These are phyloP conservation scores for Dryobotodes eremita DNA, from an alignment of 2,888 invertebrate genomes.

Conservation along the genomic window DNA sequence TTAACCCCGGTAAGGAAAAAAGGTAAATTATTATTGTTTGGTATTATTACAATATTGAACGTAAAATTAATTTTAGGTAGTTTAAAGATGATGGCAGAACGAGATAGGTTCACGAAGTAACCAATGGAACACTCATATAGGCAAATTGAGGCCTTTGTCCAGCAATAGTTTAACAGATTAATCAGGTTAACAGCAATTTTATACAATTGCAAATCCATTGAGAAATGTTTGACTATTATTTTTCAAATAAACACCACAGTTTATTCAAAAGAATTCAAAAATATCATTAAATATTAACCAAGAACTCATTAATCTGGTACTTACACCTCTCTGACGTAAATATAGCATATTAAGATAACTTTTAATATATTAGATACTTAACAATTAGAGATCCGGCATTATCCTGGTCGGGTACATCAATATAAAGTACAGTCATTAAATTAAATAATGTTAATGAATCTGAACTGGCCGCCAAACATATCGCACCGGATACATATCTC, in stretches of 20 bases:
- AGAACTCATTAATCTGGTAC: slow-evolving; percentile 28
- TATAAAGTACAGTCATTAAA: slow-evolving; percentile 54
- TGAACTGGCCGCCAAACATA: slow-evolving; percentile 73
- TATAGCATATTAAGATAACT: slow-evolving; percentile 52
- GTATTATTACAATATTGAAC: background rate
- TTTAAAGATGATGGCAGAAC: background rate
- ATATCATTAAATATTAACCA: slow-evolving; percentile 32
- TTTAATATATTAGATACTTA: slow-evolving; percentile 56
- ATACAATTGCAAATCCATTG: background rate
- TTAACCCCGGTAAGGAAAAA: background rate
- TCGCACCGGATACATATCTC: slow-evolving; percentile 86
- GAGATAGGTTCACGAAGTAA: background rate
- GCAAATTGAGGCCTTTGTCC: background rate
- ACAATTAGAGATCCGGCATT: slow-evolving; percentile 46
- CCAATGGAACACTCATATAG: background rate
- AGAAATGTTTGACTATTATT: background rate
- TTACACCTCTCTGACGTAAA: slow-evolving; percentile 47
- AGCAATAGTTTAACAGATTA: background rate
- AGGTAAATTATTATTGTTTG: background rate
- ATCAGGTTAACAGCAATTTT: background rate
- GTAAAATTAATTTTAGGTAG: background rate
- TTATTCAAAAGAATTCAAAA: slow-evolving; percentile 11
- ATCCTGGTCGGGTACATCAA: slow-evolving; percentile 41
- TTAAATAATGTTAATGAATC: slow-evolving; percentile 67
- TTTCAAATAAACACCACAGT: background rate